Percentiles rank a stretch among this genome's conserved stretches.
Conservation (phyloP, 1,140 invertebrate species). For the Rhynchophorus ferrugineus region DNA sequence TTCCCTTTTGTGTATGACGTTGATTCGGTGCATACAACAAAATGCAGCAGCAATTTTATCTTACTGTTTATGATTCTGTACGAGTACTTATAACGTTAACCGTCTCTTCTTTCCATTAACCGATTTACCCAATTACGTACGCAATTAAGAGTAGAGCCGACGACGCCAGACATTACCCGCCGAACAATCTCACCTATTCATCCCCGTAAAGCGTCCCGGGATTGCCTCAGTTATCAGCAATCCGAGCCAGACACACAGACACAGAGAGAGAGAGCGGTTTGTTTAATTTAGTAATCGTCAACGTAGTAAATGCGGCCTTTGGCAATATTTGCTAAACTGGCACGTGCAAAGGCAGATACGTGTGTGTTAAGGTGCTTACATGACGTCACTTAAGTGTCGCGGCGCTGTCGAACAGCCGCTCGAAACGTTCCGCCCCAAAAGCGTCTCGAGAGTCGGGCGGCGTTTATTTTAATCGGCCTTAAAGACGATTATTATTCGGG, state of each 20-base stretch:
- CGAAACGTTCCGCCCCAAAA: conserved; percentile 13
- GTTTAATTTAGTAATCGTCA: conserved; percentile 23
- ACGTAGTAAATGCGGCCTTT: conserved; percentile 13
- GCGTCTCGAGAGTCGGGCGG: conserved; percentile 1
- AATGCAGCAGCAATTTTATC: no score
- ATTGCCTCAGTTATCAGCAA: conserved; percentile 8
- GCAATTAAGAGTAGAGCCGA: no score
- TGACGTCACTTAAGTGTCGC: conserved; percentile 19
- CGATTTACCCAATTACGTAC: no score
- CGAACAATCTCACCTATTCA: neutral
- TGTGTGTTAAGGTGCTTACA: conserved; percentile 22
- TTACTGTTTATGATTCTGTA: no score
- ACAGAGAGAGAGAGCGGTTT: no score
- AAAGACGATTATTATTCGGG: conserved; percentile 11
- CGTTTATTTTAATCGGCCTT: conserved; percentile 16
- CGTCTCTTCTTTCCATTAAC: no score
- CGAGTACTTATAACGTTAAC: no score
- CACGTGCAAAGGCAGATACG: conserved; percentile 24
- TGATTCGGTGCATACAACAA: no score
- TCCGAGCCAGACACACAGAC: neutral
- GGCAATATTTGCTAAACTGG: conserved; percentile 20
- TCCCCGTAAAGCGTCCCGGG: neutral
- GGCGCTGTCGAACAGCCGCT: conserved; percentile 13
- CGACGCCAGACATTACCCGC: no score
- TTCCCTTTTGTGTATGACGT: no score